phyloP scores from a whole-genome alignment of 2,113 vertebrate species.

The Oryzias melastigma region DNA sequence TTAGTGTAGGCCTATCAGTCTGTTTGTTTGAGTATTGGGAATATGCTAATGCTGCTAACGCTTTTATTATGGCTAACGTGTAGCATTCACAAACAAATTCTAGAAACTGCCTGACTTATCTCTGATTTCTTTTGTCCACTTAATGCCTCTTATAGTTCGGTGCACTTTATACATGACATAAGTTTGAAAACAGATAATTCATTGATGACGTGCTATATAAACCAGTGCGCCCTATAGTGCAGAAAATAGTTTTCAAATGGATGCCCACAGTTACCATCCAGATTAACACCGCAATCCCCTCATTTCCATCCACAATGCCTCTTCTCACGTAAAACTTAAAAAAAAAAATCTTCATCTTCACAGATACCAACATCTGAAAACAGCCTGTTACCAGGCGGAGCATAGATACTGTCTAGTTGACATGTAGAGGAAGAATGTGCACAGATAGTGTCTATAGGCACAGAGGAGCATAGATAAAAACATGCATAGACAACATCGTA shows the following conservation, averaged over 20 bases:
- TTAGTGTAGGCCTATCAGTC: too few species aligned
- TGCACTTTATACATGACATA: too few species aligned
- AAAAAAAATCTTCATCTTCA: background rate
- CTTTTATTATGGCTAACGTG: too few species aligned
- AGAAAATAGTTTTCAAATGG: background rate
- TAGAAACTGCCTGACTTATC: too few species aligned
- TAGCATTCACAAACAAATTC: too few species aligned
- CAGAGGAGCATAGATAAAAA: background rate
- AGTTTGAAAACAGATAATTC: too few species aligned
- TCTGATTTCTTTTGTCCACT: too few species aligned
- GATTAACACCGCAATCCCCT: background rate
- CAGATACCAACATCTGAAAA: background rate
- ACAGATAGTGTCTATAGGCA: background rate
- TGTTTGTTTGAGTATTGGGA: too few species aligned
- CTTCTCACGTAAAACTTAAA: background rate
- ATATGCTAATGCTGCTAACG: too few species aligned
- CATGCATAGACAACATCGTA: background rate
- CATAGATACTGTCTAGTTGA: background rate
- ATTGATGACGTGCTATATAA: too few species aligned
- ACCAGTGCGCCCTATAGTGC: too few species aligned
- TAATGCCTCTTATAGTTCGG: too few species aligned
- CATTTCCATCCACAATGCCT: background rate
- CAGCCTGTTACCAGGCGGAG: background rate
- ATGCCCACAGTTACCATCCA: background rate
- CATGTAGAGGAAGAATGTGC: background rate